A percentile compares a stretch with the other conserved stretches of the same genome.
phyloP scores from a whole-genome alignment of 2,113 vertebrate species.

The Nerophis ophidion region DNA sequence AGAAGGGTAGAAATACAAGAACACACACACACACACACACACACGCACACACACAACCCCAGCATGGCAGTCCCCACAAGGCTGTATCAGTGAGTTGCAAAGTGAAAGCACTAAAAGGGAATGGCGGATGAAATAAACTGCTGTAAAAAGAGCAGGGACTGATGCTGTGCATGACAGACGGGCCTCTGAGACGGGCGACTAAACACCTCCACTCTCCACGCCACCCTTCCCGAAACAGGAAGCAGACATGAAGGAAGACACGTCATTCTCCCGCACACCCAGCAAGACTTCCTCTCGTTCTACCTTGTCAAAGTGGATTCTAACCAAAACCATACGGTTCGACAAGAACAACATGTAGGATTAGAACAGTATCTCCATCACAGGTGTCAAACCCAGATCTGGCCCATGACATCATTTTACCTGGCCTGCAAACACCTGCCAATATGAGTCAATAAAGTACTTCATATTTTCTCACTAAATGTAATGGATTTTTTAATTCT shows the following conservation, averaged over 20 bases:
- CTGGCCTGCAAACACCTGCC: too few relatives aligned
- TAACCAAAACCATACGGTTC: conserved; percentile 46
- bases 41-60: conserved; percentile 7
- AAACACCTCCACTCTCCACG: conserved; percentile 49
- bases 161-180: conserved; percentile 69
- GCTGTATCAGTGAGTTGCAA: conserved; percentile 54
- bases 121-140: conserved; percentile 68
- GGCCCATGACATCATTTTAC: too few relatives aligned
- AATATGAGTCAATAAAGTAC: too few relatives aligned
- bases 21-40: too few relatives aligned
- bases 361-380: too few relatives aligned
- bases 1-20: too few relatives aligned
- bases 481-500: too few relatives aligned
- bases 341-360: conserved; percentile 20
- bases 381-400: too few relatives aligned
- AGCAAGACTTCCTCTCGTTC: conserved; percentile 7
- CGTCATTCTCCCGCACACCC: too few relatives aligned
- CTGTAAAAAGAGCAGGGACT: conserved; percentile 68
- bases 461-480: too few relatives aligned
- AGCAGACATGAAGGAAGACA: neutral
- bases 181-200: conserved; percentile 56
- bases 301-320: conserved; percentile 40
- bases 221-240: neutral
- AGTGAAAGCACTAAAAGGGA: conserved; percentile 63
- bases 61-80: conserved; percentile 49